Base-by-base conservation (phyloP, 1,140 invertebrate genomes). In the Venturia canescens region DNA sequence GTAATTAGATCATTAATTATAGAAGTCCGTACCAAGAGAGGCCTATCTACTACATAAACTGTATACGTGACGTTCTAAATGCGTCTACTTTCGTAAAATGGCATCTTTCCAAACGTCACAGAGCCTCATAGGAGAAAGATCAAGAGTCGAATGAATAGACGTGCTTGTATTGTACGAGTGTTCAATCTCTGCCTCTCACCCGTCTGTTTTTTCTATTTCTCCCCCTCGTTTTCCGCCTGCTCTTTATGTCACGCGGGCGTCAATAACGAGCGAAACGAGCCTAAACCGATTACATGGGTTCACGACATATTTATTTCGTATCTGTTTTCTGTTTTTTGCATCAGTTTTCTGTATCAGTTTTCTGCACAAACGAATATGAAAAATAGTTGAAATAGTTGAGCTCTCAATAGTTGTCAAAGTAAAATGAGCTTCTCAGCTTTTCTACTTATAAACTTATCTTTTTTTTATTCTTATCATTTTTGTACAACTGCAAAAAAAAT, bases 1-100 rank as follows among this genome's bases (percentile, higher is more conserved):
- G n/a, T 53, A 53, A 53, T 53, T 53, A 53, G 50, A 53, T 53
- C 50, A 53, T 53, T 53, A 53, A 53, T 53, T 53, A 53, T 53
- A 53, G 1, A 18, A 53, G 50, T 53, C 50, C n/a, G 50, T 53
- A n/a, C 50, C 4, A 21, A 21, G 50, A 53, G 18, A 21, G 7
- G 50, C 50, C 16, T 53, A 3, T 18, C 3, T 53, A 53, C 50
- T 16, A 21, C n/a, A 53, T 3, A 53, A 18, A 18, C n/a, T 53
- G 50, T 53, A n/a, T 53, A 7, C n/a, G 50, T n/a, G 18, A 21
- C 50, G 50, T n/a, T 53, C 50, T 53, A 53, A 53, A 53, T n/a
- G 16, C 50, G 50, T 53, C 50, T 18, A 53, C 50, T 16, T 21
- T 21, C 50, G 50, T 53, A 5, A 53, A 53, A 53, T 53, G 50